Percentiles rank a stretch among this genome's conserved stretches.
Evolutionary conservation across 92 coral and sea anemone species (phyloP).

Genomic region (Heliopora coerulea): DNA sequence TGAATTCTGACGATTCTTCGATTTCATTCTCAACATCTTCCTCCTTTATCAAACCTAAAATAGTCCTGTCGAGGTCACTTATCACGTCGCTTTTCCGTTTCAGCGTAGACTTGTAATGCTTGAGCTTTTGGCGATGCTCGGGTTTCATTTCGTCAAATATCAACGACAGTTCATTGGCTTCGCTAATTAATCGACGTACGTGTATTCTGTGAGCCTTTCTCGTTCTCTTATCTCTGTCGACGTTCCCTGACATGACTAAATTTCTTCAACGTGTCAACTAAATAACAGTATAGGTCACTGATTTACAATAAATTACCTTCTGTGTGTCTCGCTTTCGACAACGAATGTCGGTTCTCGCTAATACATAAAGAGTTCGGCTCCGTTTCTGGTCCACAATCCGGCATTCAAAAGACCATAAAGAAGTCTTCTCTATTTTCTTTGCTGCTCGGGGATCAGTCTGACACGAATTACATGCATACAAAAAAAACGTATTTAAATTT

Average conservation of each 20-base stretch:
- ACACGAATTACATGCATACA: too few species aligned
- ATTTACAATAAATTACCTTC: background rate
- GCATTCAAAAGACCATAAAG: too few species aligned
- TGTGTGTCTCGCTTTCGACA: background rate
- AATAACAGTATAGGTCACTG: background rate
- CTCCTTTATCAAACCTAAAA: conserved; percentile 9
- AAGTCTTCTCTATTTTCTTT: too few species aligned
- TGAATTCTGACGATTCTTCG: conserved; percentile 34
- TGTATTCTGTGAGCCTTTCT: conserved; percentile 34
- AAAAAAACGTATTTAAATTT: too few species aligned
- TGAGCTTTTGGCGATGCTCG: conserved; percentile 36
- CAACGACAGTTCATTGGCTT: conserved; percentile 24
- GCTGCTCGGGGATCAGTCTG: too few species aligned
- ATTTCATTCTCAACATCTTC: too few species aligned
- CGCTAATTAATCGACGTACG: conserved; percentile 15
- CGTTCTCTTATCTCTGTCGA: conserved; percentile 35
- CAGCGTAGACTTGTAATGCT: conserved; percentile 37
- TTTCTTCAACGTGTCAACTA: background rate
- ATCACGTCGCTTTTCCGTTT: conserved; percentile 10
- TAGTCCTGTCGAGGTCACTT: background rate
- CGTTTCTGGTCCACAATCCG: too few species aligned
- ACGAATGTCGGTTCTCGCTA: too few species aligned
- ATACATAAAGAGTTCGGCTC: background rate
- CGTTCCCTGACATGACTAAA: conserved; percentile 17
- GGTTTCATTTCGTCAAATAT: background rate